Evolutionary conservation across 2,113 vertebrate species (phyloP).

Genomic region (Alethe diademata): DNA sequence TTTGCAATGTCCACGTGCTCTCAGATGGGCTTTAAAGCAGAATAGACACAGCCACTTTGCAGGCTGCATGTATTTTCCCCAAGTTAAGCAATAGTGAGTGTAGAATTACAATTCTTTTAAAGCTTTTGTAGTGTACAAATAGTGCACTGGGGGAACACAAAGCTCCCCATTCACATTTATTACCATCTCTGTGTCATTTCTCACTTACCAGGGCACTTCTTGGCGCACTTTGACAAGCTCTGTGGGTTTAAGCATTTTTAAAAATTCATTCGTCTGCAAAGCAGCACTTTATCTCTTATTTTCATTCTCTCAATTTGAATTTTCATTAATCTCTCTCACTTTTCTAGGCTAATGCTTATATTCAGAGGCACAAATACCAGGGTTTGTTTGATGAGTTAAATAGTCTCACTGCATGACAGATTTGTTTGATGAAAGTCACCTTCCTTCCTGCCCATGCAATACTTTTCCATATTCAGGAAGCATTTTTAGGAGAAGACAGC

Average conservation of each 20-base stretch:
- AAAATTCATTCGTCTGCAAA: conserved; percentile 24
- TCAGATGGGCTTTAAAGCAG: conserved; percentile 13
- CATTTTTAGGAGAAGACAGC: conserved; percentile 56
- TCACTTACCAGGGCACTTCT: conserved; percentile 27
- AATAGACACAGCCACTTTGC: not conserved
- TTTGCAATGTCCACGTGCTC: not conserved
- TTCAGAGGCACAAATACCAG: conserved; percentile 12
- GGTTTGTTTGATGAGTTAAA: conserved; percentile 40
- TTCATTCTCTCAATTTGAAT: conserved; percentile 46
- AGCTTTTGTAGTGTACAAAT: conserved; percentile 25
- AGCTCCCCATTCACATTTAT: conserved; percentile 43
- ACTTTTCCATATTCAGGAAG: conserved; percentile 61
- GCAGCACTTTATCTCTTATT: conserved; percentile 33
- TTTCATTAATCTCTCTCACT: conserved; percentile 49
- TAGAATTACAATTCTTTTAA: conserved; percentile 48
- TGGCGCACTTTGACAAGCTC: conserved; percentile 24
- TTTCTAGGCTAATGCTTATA: conserved; percentile 31
- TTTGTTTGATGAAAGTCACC: conserved; percentile 64
- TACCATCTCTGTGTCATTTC: conserved; percentile 11
- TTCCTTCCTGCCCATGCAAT: conserved; percentile 57
- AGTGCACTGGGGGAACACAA: conserved; percentile 38
- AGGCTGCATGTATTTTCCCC: not conserved
- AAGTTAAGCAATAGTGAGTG: conserved; percentile 36
- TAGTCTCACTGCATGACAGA: conserved; percentile 52
- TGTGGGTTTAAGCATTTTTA: not conserved